Evolutionary conservation across 2,113 vertebrate genomes (phyloP), one percentile per base, ranked within the genome.

Genomic region (Hypomesus transpacificus): DNA sequence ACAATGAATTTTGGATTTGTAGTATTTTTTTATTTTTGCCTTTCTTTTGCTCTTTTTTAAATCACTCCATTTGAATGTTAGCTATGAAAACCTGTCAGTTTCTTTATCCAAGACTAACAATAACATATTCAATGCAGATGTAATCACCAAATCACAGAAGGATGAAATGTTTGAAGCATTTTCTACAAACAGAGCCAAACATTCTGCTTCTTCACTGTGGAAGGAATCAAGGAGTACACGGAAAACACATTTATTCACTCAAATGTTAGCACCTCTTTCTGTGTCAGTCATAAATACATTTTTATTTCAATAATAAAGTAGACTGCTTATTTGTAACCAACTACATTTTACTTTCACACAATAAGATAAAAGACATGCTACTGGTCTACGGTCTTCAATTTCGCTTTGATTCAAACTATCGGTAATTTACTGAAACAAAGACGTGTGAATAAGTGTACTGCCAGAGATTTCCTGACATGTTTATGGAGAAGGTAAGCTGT

Each of bases 401-500:
- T 74, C 51, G 59, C 34, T 52, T 68, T 34, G 61, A 28, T 56
- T 17, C 60, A 78, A 53, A 66, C 26, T 13, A 7, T 62, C 76
- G 46, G 59, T 21, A 50, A 75, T 59, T 75, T 31, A 52, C 56
- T 63, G 28, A 80, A 81, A 73, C 63, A 82, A 73, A 79, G 11
- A 58, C 14, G n/a, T 22, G 53, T 60, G 71, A 21, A 65, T 74
- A 77, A 65, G 22, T 26, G 69, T 22, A 4, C 70, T 7, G 66
- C 39, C 21, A 17, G 31, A 77, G 31, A 39, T 75, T 28, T 69
- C 24, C 6, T 46, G 71, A 59, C 57, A 69, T 50, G 75, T 79
- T 83, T 71, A 75, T 65, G 6, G 63, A 73, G 66, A 71, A 50
- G n/a, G 65, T 24, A 52, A 74, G 73, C 78, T 79, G 67, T 57